Evolutionary conservation across 2,888 invertebrate species (phyloP), one percentile per base, ranked within the genome.

Genomic region (Embidobia sp.): DNA sequence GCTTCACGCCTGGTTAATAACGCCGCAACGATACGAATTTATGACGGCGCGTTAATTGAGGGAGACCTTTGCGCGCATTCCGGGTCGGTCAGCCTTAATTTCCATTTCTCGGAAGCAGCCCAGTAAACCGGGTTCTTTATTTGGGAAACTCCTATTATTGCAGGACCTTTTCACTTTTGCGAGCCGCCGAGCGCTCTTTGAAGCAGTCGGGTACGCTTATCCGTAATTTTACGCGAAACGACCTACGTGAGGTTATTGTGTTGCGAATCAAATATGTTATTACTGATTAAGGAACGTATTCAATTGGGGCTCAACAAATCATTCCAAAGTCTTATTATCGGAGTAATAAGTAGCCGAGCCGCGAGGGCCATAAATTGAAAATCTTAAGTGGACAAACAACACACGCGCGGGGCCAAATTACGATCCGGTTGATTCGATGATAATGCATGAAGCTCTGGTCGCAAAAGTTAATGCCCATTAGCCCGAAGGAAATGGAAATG

Each of bases 241-340:
- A 59, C 51, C 46, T 63, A 55, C 69, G 69, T 46, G 72, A 72
- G 16, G 55, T 63, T 46, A 72, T 63, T 55, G 40, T 31, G 61
- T 31, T 59, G 42, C 59, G 40, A 69, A 69, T 69, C 42, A 40
- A 51, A 48, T 57, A 22, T 37, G 5, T 46, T 35, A 59, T 69
- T 69, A 31, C 42, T 42, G 49, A 69, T 59, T 51, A 59, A 49
- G 35, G 6, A 69, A 69, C 42, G 42, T 22, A 59, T 59, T 31
- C 59, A 69, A 33, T 33, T 49, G 42, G 46, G 35, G 11, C 33
- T 51, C 22, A 22, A 22, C 22, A 35, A 69, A 59, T 63, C 40
- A 40, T 55, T 19, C 10, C 31, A 27, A 22, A 40, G 18, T 13
- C 55, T 40, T 48, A 72, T 72, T 63, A 72, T 42, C 3, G 49